Evolutionary conservation across 2,113 vertebrate species (phyloP), one percentile per base, ranked within the genome.

Genomic region (Neolamprologus variostigma): DNA sequence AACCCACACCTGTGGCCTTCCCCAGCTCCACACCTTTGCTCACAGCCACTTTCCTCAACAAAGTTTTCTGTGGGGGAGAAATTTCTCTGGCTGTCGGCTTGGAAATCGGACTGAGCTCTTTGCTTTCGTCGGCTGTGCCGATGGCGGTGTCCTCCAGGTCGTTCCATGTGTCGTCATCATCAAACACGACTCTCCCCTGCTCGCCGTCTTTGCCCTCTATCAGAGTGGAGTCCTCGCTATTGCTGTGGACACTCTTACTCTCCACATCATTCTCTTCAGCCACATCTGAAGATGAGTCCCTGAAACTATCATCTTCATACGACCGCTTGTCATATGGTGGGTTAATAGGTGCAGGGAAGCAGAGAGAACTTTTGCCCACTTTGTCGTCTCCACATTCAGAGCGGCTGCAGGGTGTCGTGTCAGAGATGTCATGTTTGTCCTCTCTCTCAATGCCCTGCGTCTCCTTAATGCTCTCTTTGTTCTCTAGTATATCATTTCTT

Each of bases 81-180:
- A 23, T 8, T 42, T 94, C 87, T 59, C 50, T 93, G 33, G 50
- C 94, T 82, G 88, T 80, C 92, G 63, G 83, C 90, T 84, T 28
- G 47, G 86, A 61, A 63, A 82, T 80, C 1, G 47, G 80, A 37
- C 83, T 51, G 21, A 40, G 8, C 45, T 66, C 80, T 61, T 26
- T 16, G 2, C 59, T 42, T 17, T 89, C 80, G 3, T 63, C 16
- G 17, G 50, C 5, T 9, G 59, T 42, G 23, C 61, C 35, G 7
- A 90, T 87, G 45, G 40, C 51, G 1, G 94, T 91, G 81, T 97
- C 97, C 45, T 98, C 98, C 28, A 96, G 90, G 86, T 99, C 97
- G 8, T 97, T 97, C 98, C 98, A 99, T 1, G 98, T 98, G 95
- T 97, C 97, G 68, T 98, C 97, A 82, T 99, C 98, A 37, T 98